Percentiles rank a stretch among this genome's conserved stretches.
These are phyloP conservation scores for Protaetia brevitarsis DNA, from an alignment of 1,140 invertebrate species.

Conservation along the genomic window DNA sequence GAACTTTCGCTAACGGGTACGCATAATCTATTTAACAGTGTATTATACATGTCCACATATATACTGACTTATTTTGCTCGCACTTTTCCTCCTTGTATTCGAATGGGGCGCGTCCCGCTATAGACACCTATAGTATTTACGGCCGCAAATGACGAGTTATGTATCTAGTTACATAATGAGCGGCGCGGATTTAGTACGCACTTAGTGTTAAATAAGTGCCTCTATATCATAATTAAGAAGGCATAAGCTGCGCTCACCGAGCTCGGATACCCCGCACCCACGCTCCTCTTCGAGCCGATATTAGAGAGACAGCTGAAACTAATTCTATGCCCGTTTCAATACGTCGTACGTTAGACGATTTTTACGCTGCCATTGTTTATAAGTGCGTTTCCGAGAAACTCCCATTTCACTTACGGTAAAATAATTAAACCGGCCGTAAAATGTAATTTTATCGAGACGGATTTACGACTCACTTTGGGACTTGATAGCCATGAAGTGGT, in stretches of 20 bases:
- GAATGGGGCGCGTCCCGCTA: conserved; percentile 10
- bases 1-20: too few relatives aligned
- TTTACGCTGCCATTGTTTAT: conserved; percentile 17
- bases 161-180: not conserved
- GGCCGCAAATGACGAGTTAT: conserved; percentile 19
- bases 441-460: conserved; percentile 14
- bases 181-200: conserved; percentile 8
- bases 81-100: not conserved
- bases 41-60: not conserved
- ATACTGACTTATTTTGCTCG: not conserved
- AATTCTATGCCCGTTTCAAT: conserved; percentile 18
- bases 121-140: conserved; percentile 12
- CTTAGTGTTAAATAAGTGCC: conserved; percentile 20
- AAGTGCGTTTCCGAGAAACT: conserved; percentile 9
- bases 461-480: conserved; percentile 10
- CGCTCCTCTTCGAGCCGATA: not conserved
- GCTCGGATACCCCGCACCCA: conserved; percentile 12
- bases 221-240: conserved; percentile 24
- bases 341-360: conserved; percentile 2
- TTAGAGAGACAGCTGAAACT: conserved; percentile 8
- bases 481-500: not conserved
- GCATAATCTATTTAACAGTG: too few relatives aligned
- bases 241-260: conserved; percentile 13
- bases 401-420: conserved; percentile 18
- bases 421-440: conserved; percentile 19